Percentiles rank a stretch among this genome's conserved stretches.
These are phyloP conservation scores for Mesocricetus auratus DNA, from an alignment of 2,113 vertebrate species.

Conservation along the genomic window DNA sequence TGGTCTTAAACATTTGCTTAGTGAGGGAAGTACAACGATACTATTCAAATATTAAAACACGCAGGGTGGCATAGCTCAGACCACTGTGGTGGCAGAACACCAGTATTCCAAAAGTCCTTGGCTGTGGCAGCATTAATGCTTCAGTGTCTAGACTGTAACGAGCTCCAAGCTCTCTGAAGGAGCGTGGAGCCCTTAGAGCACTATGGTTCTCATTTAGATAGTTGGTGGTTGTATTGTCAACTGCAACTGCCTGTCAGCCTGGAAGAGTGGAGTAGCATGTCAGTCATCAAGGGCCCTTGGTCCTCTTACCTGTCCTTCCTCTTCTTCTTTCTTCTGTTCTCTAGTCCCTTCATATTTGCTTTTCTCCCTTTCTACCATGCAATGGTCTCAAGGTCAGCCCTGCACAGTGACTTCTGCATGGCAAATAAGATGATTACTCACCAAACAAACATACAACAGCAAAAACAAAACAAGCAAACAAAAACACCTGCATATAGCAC, in stretches of 20 bases:
- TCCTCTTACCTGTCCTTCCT: not conserved
- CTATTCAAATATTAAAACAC: constrained; percentile 47
- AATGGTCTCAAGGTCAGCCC: not conserved
- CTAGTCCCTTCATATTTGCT: not conserved
- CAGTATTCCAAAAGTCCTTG: not conserved
- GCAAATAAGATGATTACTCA: not conserved
- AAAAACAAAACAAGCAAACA: not conserved
- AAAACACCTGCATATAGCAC: not conserved
- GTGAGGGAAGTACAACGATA: not conserved
- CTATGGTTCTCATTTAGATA: not conserved
- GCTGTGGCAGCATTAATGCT: not conserved
- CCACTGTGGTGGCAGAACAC: not conserved
- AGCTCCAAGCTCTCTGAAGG: not conserved
- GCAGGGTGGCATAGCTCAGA: not conserved
- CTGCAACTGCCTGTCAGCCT: not conserved
- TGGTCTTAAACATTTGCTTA: constrained; percentile 54
- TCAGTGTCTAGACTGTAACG: not conserved
- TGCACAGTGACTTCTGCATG: not conserved
- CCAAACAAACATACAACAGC: not conserved
- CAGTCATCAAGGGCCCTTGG: not conserved
- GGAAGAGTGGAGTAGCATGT: rapidly evolving
- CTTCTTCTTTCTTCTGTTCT: constrained; percentile 48
- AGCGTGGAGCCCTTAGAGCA: not conserved
- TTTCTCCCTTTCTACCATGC: not conserved
- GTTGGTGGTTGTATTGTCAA: not conserved